Percentiles rank a stretch among this genome's conserved stretches.
phyloP scores from a whole-genome alignment of 2,888 invertebrate species.

The Chymomyza procnemis region DNA sequence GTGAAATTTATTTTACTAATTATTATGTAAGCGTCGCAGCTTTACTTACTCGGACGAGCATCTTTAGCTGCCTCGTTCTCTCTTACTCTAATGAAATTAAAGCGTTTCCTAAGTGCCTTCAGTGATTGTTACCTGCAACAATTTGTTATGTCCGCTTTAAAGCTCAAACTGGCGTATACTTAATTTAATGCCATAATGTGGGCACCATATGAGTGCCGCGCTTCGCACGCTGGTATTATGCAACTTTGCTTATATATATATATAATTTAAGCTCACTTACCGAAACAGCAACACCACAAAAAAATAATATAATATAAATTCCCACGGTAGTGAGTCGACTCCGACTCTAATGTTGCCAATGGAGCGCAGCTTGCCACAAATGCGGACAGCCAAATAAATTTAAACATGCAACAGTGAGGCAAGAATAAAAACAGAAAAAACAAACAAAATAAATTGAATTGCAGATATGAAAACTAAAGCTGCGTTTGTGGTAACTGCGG shows the following conservation, averaged over 20 bases:
- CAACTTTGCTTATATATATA: conserved; percentile 34
- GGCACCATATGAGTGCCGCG: not conserved
- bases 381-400: conserved; percentile 55
- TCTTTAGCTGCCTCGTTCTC: not conserved
- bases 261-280: conserved; percentile 6
- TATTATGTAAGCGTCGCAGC: conserved; percentile 62
- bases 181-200: conserved; percentile 5
- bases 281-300: not conserved
- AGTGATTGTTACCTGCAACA: conserved; percentile 1
- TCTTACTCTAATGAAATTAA: conserved; percentile 56
- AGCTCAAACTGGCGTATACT: conserved; percentile 8
- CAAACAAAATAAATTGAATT: not conserved
- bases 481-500: not conserved
- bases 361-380: conserved; percentile 12
- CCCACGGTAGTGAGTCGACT: not conserved
- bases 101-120: conserved; percentile 38
- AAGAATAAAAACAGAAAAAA: conserved; percentile 33
- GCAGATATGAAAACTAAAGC: not conserved
- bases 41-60: conserved; percentile 15
- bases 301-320: not conserved
- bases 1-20: conserved; percentile 69
- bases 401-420: conserved; percentile 41
- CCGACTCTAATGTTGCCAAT: conserved; percentile 22
- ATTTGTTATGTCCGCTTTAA: conserved; percentile 21
- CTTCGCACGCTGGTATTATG: not conserved